Percentiles rank a stretch among this genome's conserved stretches.
These are phyloP conservation scores for Tenthredo notha DNA, from an alignment of 2,888 invertebrate genomes.

Conservation along the genomic window DNA sequence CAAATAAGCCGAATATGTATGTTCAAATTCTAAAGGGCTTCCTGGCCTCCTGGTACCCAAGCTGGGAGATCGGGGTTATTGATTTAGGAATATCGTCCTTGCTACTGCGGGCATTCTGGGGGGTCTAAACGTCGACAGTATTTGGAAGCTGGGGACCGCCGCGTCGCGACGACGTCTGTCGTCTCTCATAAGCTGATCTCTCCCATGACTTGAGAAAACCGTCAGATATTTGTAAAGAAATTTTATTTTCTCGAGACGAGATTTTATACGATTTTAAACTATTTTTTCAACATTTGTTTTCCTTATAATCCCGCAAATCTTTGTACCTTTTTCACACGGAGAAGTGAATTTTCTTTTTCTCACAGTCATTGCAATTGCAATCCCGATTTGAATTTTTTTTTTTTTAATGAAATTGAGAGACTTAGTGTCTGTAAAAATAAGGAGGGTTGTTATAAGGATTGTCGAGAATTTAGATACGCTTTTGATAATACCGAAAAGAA, in stretches of 20 bases:
- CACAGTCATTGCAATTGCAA: no score
- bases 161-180: slow-evolving; percentile 11
- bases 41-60: slow-evolving; percentile 27
- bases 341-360: no score
- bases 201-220: background rate
- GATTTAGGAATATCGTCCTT: slow-evolving; percentile 44
- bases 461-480: no score
- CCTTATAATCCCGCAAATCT: no score
- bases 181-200: background rate
- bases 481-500: no score
- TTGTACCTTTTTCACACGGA: no score
- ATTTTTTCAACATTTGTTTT: no score
- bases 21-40: background rate
- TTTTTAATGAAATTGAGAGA: no score
- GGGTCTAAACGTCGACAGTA: slow-evolving; percentile 28
- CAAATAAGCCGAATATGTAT: background rate
- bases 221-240: background rate
- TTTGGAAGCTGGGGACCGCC: slow-evolving; percentile 19
- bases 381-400: no score
- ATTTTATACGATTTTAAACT: background rate
- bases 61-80: slow-evolving; percentile 35
- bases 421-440: no score
- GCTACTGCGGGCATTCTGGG: background rate
- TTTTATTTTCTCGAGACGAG: background rate
- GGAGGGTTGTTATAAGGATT: no score